A percentile compares a stretch with the other conserved stretches of the same genome.
Evolutionary conservation across 2,888 invertebrate species (phyloP).

Genomic region (Falcaria lacertinaria): DNA sequence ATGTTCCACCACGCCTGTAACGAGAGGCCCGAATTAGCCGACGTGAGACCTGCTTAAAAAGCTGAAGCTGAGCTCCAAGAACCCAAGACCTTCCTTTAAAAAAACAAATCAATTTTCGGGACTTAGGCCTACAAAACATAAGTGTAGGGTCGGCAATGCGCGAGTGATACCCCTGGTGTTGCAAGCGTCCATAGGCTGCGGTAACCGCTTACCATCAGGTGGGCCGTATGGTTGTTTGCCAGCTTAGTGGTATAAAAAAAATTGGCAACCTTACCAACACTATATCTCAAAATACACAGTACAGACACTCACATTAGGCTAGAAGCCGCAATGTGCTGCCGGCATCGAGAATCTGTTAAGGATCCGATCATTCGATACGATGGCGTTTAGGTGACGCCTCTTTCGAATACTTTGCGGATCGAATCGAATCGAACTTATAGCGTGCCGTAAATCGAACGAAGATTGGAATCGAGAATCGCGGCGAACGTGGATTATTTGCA

Average conservation of each 20-base stretch:
- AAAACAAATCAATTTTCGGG: no score
- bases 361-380: slow-evolving; percentile 53
- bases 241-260: no score
- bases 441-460: slow-evolving; percentile 43
- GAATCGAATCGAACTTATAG: slow-evolving; percentile 29
- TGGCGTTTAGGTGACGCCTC: slow-evolving; percentile 54
- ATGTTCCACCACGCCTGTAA: no score
- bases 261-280: slow-evolving; percentile 4
- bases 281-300: slow-evolving; percentile 16
- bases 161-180: no score
- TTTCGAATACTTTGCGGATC: slow-evolving; percentile 56
- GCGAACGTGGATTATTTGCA: not conserved
- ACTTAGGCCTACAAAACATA: no score
- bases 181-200: no score
- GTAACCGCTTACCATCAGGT: not conserved
- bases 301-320: slow-evolving; percentile 46
- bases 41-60: no score
- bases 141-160: no score
- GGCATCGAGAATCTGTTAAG: slow-evolving; percentile 48
- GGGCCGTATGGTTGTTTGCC: no score
- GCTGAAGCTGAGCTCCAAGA: no score
- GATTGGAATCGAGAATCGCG: slow-evolving; percentile 37
- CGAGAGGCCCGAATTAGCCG: no score
- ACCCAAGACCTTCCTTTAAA: no score
- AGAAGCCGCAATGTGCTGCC: slow-evolving; percentile 46